These are phyloP conservation scores for Thinocorus orbignyianus DNA, from an alignment of 2,113 vertebrate species.

Conservation along the genomic window DNA sequence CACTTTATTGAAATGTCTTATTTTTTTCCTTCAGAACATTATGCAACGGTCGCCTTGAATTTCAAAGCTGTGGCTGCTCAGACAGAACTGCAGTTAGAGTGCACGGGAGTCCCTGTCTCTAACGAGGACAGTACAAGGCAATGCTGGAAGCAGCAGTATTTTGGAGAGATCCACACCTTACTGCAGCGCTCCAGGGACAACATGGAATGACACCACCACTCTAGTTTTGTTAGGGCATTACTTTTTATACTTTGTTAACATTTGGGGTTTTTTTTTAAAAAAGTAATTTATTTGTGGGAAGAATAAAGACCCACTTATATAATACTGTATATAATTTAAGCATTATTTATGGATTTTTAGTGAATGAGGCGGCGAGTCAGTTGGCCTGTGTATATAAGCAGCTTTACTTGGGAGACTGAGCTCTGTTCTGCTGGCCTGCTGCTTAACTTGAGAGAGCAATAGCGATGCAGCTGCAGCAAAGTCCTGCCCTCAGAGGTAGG, in stretches of 20 bases:
- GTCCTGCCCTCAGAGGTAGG: background rate
- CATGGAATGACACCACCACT: background rate
- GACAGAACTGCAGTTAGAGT: conserved; percentile 67
- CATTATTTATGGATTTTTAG: conserved; percentile 24
- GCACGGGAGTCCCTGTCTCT: conserved; percentile 64
- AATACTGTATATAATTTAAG: conserved; percentile 35
- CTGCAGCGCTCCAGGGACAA: conserved; percentile 27
- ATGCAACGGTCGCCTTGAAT: conserved; percentile 64
- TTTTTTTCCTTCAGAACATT: conserved; percentile 66
- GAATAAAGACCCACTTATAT: conserved; percentile 50
- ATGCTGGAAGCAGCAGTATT: conserved; percentile 73
- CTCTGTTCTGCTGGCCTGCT: background rate
- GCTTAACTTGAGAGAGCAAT: background rate
- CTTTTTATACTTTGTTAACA: conserved; percentile 57
- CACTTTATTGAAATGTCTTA: background rate
- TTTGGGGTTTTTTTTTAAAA: conserved; percentile 8
- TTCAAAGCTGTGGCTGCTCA: conserved; percentile 58
- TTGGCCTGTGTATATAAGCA: background rate
- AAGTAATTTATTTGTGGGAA: conserved; percentile 68
- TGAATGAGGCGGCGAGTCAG: background rate
- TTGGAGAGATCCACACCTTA: conserved; percentile 72
- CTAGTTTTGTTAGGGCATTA: conserved; percentile 60
- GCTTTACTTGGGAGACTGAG: background rate
- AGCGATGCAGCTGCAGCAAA: background rate
- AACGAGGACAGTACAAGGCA: conserved; percentile 63